Evolutionary conservation across 2,888 invertebrate species (phyloP), one percentile per base, ranked within the genome.

Genomic region (Cryptus viduatorius): DNA sequence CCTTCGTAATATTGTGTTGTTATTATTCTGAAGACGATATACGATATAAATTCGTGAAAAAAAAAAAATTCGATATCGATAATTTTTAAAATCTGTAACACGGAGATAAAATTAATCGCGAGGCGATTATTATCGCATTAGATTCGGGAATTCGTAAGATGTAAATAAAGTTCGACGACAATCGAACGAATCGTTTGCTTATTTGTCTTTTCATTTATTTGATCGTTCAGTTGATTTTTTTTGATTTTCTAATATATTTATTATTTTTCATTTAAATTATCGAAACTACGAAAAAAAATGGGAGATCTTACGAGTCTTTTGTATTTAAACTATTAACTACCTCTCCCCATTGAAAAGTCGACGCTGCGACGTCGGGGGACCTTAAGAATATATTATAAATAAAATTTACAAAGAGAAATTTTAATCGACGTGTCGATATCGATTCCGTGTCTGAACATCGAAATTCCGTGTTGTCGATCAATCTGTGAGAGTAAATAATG

Each of bases 321-420:
- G 19, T 67, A 68, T 67, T 64, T 78, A 68, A 68, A 77, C 65
- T 3, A 4, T 7, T 56, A 64, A 73, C 81, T 84, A 78, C 64
- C 78, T 73, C 78, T 65, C 65, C 16, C 48, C 14, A 42, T 48
- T 12, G 0, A 4, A 73, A 53, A 65, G 72, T 79, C 69, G 48
- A 68, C 10, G 10, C 42, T 50, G 53, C 46, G 19, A 65, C 29
- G 24, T 10, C 10, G 44, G 24, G 81, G 69, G 73, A 59, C 42
- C 31, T 72, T 29, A 29, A 16, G 37, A 31, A 31, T 44, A 64
- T 48, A 19, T 50, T 84, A 44, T 64, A 65, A 82, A 84, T 84
- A 79, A 84, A 82, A 84, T 84, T 76, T 10, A 14, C 73, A 68
- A 16, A 42, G 19, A 71, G 46, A 65, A 81, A 44, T 59, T 59